Evolutionary conservation across 1,140 invertebrate species (phyloP).

Genomic region (Dendroctonus valens): DNA sequence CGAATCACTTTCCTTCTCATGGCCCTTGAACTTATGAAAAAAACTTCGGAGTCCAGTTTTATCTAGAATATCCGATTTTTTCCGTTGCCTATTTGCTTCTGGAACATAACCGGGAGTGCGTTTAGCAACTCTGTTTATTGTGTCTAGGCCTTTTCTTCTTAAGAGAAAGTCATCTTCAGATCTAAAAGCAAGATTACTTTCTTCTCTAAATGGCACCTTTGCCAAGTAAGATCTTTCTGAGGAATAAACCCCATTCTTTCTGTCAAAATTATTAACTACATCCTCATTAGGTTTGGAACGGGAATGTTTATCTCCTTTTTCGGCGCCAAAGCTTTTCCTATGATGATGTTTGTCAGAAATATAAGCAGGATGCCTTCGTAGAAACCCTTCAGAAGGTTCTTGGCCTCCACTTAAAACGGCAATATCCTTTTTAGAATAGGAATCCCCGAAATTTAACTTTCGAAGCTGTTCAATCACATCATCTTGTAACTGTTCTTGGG

Average conservation of each 20-base stretch:
- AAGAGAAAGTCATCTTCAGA: slow-evolving; percentile 15
- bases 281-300: slow-evolving; percentile 3
- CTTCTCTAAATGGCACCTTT: background rate
- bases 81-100: background rate
- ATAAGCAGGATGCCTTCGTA: background rate
- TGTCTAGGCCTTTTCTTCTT: slow-evolving; percentile 5
- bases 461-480: slow-evolving; percentile 17
- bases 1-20: background rate
- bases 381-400: background rate
- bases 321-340: slow-evolving; percentile 14
- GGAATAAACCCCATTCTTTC: slow-evolving; percentile 10
- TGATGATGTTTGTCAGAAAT: slow-evolving; percentile 7
- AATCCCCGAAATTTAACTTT: slow-evolving; percentile 24
- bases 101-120: slow-evolving; percentile 17
- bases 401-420: background rate
- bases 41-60: slow-evolving; percentile 11
- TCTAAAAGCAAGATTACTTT: background rate
- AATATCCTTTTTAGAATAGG: slow-evolving; percentile 16
- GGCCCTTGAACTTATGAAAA: slow-evolving; percentile 15
- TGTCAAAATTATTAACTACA: slow-evolving; percentile 17
- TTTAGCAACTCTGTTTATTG: slow-evolving; percentile 4
- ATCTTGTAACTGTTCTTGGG: slow-evolving; percentile 23
- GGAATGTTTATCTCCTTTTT: background rate
- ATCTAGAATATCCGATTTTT: slow-evolving; percentile 10
- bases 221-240: slow-evolving; percentile 5